phyloP scores from a whole-genome alignment of 2,797 vertebrate species.

The Natrix natrix region DNA sequence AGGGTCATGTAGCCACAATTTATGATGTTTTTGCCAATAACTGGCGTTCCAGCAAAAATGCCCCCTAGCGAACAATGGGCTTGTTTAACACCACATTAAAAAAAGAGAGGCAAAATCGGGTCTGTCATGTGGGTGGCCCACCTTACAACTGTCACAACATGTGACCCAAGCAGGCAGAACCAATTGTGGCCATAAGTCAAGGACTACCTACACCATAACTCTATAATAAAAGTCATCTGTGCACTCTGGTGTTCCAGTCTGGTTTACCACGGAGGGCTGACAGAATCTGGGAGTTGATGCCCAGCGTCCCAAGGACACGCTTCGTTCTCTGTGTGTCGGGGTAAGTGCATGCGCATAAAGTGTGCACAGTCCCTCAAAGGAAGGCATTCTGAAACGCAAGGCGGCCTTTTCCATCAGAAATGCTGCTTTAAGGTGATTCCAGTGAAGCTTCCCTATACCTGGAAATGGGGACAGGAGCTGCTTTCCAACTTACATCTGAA shows the following conservation, averaged over 20 bases:
- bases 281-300: background rate
- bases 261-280: background rate
- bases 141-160: background rate
- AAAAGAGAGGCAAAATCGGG: background rate
- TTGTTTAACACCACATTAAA: background rate
- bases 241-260: background rate
- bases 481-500: conserved; percentile 84
- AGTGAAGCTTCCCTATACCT: background rate
- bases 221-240: no score
- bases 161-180: background rate
- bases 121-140: background rate
- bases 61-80: background rate
- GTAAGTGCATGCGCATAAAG: background rate
- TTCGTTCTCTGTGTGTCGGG: background rate
- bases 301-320: no score
- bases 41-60: background rate
- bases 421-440: background rate
- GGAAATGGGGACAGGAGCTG: background rate
- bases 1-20: background rate
- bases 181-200: background rate
- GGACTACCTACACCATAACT: background rate
- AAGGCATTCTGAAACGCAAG: background rate
- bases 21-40: background rate
- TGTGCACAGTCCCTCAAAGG: background rate
- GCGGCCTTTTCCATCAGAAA: background rate